Evolutionary conservation across 2,888 invertebrate genomes (phyloP).

Genomic region (Phyllotreta cruciferae): DNA sequence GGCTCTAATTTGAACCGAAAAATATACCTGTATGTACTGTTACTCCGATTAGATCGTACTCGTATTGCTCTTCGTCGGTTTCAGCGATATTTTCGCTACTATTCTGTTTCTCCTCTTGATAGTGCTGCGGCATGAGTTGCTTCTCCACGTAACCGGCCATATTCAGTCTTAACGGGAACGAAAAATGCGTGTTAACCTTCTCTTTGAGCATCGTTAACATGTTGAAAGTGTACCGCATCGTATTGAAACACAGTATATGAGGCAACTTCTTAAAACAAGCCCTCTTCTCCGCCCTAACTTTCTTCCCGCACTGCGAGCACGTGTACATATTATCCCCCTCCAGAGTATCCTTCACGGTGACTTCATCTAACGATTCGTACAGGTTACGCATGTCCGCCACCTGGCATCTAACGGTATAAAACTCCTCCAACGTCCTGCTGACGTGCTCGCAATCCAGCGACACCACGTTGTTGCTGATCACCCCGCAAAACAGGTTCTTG

Average conservation of each 20-base stretch:
- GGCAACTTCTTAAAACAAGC: conserved; percentile 86
- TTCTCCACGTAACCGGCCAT: conserved; percentile 96
- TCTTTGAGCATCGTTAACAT: conserved; percentile 98
- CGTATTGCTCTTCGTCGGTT: conserved; percentile 74
- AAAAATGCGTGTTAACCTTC: conserved; percentile 96
- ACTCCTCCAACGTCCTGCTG: conserved; percentile 92
- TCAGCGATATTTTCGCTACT: conserved; percentile 52
- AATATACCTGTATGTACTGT: conserved; percentile 81
- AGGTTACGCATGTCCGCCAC: conserved; percentile 96
- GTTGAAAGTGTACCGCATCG: conserved; percentile 96
- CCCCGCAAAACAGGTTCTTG: conserved; percentile 91
- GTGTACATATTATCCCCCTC: conserved; percentile 99
- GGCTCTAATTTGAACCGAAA: background rate
- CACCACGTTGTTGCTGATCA: conserved; percentile 93
- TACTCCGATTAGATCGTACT: conserved; percentile 77
- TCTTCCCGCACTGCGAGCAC: conserved; percentile 92
- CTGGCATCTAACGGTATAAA: conserved; percentile 95
- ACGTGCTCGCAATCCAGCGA: conserved; percentile 95
- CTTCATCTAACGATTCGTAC: conserved; percentile 93
- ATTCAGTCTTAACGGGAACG: conserved; percentile 90
- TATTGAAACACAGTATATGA: conserved; percentile 93
- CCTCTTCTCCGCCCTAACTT: conserved; percentile 94
- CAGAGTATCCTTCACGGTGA: conserved; percentile 95
- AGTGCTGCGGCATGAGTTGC: conserved; percentile 88
- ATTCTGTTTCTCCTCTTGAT: conserved; percentile 74